Conservation (phyloP, 2,113 vertebrate genomes). For the Buteo buteo region DNA sequence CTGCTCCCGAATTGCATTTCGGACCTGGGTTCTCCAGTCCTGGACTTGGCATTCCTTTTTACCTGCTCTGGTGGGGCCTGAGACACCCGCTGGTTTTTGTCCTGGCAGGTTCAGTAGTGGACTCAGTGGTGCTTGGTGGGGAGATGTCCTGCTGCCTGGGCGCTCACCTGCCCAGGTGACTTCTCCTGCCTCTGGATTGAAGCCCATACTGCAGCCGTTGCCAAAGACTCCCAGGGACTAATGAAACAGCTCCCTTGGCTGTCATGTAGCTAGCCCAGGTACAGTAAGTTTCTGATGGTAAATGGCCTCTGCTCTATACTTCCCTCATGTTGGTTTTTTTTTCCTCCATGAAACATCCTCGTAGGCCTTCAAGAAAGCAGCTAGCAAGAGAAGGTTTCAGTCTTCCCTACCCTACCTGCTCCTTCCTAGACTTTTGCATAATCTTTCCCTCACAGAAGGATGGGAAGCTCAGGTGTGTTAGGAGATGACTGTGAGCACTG, state of each 20-base stretch:
- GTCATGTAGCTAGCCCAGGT: not conserved
- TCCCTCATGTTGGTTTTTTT: rapidly evolving
- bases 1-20: not conserved
- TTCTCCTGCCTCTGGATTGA: not conserved
- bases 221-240: not conserved
- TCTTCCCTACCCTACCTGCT: not conserved
- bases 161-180: too few species aligned
- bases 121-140: not conserved
- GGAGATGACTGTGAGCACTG: not conserved
- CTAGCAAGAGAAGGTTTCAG: not conserved
- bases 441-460: not conserved
- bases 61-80: not conserved
- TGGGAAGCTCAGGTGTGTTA: not conserved
- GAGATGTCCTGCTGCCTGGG: not conserved
- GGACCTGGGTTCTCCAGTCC: not conserved
- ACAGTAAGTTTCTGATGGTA: not conserved
- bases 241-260: not conserved
- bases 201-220: not conserved
- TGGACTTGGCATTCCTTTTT: not conserved
- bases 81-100: not conserved
- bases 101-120: not conserved
- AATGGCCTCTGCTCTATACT: not conserved
- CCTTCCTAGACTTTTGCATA: not conserved
- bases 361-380: not conserved
- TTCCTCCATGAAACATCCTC: not conserved